These are phyloP conservation scores for Mesoclemmys tuberculata DNA, from an alignment of 2,113 vertebrate genomes.

Conservation along the genomic window DNA sequence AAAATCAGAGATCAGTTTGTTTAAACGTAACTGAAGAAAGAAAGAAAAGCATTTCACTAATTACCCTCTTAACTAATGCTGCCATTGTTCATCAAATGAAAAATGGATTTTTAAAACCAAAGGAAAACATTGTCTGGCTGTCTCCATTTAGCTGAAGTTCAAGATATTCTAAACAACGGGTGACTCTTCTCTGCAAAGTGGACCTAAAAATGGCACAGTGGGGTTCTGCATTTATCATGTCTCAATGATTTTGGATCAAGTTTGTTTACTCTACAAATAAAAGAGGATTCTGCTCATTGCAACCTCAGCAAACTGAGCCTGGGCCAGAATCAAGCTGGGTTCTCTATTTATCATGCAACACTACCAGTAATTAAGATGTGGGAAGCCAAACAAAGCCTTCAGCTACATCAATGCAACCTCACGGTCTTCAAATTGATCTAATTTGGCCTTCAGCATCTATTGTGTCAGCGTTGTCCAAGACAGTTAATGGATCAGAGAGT, in stretches of 20 bases:
- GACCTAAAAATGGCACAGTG: background rate
- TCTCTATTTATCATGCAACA: background rate
- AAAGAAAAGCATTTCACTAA: background rate
- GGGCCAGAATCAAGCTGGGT: background rate
- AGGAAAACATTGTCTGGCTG: background rate
- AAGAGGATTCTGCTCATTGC: background rate
- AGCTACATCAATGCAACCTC: background rate
- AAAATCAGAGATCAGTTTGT: constrained; percentile 15
- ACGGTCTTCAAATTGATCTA: rapidly evolving
- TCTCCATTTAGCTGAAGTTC: background rate
- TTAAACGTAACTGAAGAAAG: background rate
- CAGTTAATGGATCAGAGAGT: background rate
- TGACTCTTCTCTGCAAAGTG: background rate
- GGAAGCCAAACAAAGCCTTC: background rate
- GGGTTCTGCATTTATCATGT: background rate
- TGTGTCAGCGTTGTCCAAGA: rapidly evolving
- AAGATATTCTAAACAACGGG: background rate
- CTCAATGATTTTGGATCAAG: background rate
- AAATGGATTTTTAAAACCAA: background rate
- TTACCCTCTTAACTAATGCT: background rate
- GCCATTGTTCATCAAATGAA: background rate
- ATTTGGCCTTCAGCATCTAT: background rate
- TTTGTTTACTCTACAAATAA: constrained; percentile 52
- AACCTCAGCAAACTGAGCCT: background rate
- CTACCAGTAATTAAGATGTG: background rate